Conservation (phyloP, 2,113 vertebrate genomes). For the Lichenostomus cassidix region DNA sequence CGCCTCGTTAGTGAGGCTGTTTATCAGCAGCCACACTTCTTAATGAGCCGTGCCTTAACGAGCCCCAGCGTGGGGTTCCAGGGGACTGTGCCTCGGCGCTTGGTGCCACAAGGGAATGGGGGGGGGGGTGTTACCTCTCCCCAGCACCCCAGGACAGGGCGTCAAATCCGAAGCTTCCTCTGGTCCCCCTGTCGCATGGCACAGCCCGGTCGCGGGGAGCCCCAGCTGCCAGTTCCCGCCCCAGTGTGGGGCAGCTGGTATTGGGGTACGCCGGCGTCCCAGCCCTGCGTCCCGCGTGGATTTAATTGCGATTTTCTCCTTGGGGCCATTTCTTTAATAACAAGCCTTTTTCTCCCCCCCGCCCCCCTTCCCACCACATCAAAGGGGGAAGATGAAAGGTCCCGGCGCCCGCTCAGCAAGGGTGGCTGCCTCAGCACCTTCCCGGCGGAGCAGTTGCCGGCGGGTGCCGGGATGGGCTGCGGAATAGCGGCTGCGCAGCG, state of each 20-base stretch:
- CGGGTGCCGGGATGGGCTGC: slow-evolving; percentile 12
- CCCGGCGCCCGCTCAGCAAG: not conserved
- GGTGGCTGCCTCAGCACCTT: slow-evolving; percentile 47
- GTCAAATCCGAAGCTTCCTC: not conserved
- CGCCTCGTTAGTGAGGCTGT: not conserved
- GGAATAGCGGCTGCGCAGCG: not conserved
- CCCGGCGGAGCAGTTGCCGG: not conserved
- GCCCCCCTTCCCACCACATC: slow-evolving; percentile 42
- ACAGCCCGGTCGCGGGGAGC: not conserved
- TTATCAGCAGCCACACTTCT: not conserved
- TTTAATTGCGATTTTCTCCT: slow-evolving; percentile 41
- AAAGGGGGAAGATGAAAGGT: slow-evolving; percentile 51
- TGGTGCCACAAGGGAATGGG: not conserved
- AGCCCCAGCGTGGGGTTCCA: not conserved
- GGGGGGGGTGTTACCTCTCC: not conserved
- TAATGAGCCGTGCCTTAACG: not conserved
- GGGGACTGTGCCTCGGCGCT: not conserved
- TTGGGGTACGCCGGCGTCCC: not conserved
- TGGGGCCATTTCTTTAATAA: slow-evolving; percentile 53
- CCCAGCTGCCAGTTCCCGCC: not conserved
- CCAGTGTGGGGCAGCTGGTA: not conserved
- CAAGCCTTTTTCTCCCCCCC: not conserved
- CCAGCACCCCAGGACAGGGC: not conserved
- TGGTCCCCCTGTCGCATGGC: accelerated
- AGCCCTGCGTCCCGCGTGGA: not conserved